Evolutionary conservation across 1,140 invertebrate species (phyloP).

Genomic region (Melitaea cinxia): DNA sequence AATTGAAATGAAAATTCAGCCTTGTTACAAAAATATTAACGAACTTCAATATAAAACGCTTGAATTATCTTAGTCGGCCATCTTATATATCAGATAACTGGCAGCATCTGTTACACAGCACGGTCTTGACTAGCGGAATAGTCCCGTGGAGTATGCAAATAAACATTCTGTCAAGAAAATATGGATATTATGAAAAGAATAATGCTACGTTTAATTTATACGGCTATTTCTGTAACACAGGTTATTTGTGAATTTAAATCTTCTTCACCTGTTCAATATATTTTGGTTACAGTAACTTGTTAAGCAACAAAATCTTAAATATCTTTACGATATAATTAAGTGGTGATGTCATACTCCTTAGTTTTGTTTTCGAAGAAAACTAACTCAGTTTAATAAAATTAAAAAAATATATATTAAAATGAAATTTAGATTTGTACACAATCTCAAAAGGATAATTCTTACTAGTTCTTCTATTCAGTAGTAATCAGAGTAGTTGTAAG

Average conservation of each 20-base stretch:
- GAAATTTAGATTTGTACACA: no score
- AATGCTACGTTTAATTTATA: conserved; percentile 5
- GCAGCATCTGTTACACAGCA: conserved; percentile 27
- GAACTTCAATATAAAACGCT: conserved; percentile 2
- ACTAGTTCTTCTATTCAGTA: no score
- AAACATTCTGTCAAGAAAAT: conserved; percentile 21
- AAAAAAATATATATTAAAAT: no score
- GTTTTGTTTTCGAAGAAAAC: no score
- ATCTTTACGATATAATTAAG: no score
- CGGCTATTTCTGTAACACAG: background rate
- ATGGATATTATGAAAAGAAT: conserved; percentile 23
- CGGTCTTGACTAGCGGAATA: conserved; percentile 17
- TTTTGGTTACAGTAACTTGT: no score
- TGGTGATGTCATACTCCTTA: no score
- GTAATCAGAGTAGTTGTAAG: no score
- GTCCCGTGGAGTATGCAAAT: conserved; percentile 23
- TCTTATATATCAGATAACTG: conserved; percentile 17
- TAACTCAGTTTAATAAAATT: no score
- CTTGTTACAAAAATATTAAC: conserved; percentile 2
- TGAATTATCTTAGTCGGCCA: conserved; percentile 11
- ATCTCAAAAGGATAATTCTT: no score
- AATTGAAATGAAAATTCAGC: background rate
- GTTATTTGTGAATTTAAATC: background rate
- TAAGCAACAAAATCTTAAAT: no score
- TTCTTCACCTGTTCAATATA: no score